Conservation (phyloP, 2,797 vertebrate species). For the Pachyuromys duprasi region DNA sequence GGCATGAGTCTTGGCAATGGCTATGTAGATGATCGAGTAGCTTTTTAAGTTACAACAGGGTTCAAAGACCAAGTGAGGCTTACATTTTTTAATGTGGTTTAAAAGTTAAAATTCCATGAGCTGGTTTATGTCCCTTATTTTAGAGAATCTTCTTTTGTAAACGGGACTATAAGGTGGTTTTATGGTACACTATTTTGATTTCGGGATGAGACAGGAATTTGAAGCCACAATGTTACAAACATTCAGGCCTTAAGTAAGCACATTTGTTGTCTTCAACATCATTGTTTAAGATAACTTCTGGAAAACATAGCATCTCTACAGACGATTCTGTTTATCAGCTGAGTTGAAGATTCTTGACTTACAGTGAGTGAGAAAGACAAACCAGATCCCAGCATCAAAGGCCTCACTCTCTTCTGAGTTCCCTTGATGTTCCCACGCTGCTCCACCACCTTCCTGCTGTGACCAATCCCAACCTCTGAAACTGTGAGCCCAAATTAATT, state of each 20-base stretch:
- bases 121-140: background rate
- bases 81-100: background rate
- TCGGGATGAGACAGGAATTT: background rate
- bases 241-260: background rate
- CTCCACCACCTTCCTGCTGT: background rate
- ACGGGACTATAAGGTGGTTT: background rate
- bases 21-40: background rate
- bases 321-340: background rate
- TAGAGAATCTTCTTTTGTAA: background rate
- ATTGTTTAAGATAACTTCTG: background rate
- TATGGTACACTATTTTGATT: background rate
- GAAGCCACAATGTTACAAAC: background rate
- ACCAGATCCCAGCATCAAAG: background rate
- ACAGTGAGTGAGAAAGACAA: background rate
- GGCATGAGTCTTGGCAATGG: background rate
- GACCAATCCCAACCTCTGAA: background rate
- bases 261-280: background rate
- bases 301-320: background rate
- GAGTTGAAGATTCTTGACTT: background rate
- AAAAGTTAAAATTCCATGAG: background rate
- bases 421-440: background rate
- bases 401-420: background rate
- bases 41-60: background rate
- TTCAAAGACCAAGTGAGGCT: background rate
- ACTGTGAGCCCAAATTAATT: background rate